Evolutionary conservation across 1,140 invertebrate genomes (phyloP).

Genomic region (Grapholita molesta): DNA sequence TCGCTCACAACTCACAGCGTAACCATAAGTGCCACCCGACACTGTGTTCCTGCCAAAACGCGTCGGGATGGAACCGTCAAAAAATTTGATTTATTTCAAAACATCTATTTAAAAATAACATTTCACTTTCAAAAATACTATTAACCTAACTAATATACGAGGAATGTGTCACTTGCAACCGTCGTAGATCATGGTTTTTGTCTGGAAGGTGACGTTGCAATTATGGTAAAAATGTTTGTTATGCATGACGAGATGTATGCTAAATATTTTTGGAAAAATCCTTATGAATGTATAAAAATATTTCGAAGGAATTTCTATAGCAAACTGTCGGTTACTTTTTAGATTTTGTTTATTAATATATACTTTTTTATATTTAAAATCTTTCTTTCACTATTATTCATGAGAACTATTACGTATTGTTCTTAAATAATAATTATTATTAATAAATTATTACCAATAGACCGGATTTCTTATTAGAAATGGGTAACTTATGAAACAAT

Average conservation of each 20-base stretch:
- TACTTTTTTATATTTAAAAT: too few relatives aligned
- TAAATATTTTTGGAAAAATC: background rate
- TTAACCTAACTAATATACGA: background rate
- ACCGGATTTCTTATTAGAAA: too few relatives aligned
- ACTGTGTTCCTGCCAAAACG: slow-evolving; percentile 15
- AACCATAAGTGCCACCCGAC: slow-evolving; percentile 9
- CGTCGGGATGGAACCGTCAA: slow-evolving; percentile 3
- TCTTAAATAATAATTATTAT: too few relatives aligned
- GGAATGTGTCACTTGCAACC: background rate
- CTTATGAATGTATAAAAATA: background rate
- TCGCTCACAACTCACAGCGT: slow-evolving; percentile 6
- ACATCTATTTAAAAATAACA: slow-evolving; percentile 13
- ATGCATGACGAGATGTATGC: background rate
- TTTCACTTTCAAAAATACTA: background rate
- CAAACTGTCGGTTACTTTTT: too few relatives aligned
- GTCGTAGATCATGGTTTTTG: background rate
- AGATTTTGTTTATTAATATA: too few relatives aligned
- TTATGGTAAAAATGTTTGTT: background rate
- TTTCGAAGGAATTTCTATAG: background rate
- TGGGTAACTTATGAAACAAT: too few relatives aligned
- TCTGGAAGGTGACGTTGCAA: background rate
- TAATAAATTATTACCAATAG: too few relatives aligned
- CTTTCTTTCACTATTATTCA: too few relatives aligned
- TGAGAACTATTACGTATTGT: too few relatives aligned
- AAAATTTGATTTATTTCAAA: slow-evolving; percentile 14